Percentiles rank a stretch among this genome's conserved stretches.
phyloP scores from a whole-genome alignment of 2,888 invertebrate genomes.

The Osmoderma eremita region DNA sequence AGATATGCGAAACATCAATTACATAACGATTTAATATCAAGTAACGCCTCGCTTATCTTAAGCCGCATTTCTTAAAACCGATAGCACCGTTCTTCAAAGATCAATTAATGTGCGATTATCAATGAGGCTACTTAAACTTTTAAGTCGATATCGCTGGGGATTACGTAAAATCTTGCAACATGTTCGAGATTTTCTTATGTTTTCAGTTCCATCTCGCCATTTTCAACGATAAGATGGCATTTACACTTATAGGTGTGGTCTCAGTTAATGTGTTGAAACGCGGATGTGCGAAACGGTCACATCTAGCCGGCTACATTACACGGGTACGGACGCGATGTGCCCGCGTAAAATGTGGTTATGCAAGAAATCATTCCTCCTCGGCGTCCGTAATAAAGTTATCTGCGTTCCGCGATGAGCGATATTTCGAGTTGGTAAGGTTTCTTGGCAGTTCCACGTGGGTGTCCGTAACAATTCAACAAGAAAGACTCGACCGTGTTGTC shows the following conservation, averaged over 20 bases:
- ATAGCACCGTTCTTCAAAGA: too few species aligned
- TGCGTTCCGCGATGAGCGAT: conserved; percentile 33
- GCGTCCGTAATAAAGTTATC: conserved; percentile 47
- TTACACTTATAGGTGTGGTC: conserved; percentile 8
- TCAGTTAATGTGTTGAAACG: conserved; percentile 8
- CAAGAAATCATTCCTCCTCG: conserved; percentile 41
- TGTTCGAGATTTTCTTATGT: too few species aligned
- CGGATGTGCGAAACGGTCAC: conserved; percentile 26
- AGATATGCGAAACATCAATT: too few species aligned
- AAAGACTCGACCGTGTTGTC: conserved; percentile 29
- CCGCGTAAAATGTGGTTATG: conserved; percentile 39
- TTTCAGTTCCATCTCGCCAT: too few species aligned
- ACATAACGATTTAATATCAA: too few species aligned
- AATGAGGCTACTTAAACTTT: too few species aligned
- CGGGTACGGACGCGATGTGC: not conserved
- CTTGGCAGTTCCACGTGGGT: conserved; percentile 44
- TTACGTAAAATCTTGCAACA: too few species aligned
- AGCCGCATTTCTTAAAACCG: too few species aligned
- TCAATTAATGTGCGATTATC: too few species aligned
- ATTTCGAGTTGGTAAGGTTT: conserved; percentile 31
- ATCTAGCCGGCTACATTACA: conserved; percentile 14
- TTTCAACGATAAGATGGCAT: not conserved
- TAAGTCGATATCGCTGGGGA: too few species aligned
- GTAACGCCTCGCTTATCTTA: too few species aligned
- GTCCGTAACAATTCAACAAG: conserved; percentile 44